Conservation (phyloP, 2,113 vertebrate genomes). For the Azemiops feae region DNA sequence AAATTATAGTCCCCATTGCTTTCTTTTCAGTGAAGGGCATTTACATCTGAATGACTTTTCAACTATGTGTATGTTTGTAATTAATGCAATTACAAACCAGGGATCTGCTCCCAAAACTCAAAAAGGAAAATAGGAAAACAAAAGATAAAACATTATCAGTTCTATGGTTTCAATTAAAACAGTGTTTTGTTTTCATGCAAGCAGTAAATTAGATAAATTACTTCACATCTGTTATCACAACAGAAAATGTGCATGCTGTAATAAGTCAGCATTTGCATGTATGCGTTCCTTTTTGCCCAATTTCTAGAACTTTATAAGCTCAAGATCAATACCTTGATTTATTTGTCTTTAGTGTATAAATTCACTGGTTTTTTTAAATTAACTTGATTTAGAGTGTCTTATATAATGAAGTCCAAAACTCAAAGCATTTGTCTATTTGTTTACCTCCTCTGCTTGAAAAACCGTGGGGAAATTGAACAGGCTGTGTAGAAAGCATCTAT, state of each 20-base stretch:
- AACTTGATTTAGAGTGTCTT: slow-evolving; percentile 11
- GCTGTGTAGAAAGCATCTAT: neutral
- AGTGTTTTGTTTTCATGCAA: slow-evolving; percentile 44
- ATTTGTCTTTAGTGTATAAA: slow-evolving; percentile 22
- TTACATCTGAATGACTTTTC: slow-evolving; percentile 67
- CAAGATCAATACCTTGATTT: slow-evolving; percentile 45
- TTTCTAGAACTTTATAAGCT: slow-evolving; percentile 33
- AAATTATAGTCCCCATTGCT: slow-evolving; percentile 60
- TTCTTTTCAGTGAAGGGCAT: slow-evolving; percentile 63
- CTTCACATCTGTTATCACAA: slow-evolving; percentile 61
- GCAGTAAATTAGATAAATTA: slow-evolving; percentile 62
- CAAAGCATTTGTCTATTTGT: slow-evolving; percentile 6
- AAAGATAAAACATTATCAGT: slow-evolving; percentile 54
- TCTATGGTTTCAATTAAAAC: slow-evolving; percentile 65
- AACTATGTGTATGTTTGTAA: slow-evolving; percentile 60
- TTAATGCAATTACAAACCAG: slow-evolving; percentile 65
- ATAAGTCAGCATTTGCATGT: slow-evolving; percentile 44
- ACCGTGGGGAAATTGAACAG: neutral
- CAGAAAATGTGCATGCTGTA: slow-evolving; percentile 56
- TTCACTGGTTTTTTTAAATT: slow-evolving; percentile 6
- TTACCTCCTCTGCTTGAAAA: neutral
- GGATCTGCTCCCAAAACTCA: slow-evolving; percentile 58
- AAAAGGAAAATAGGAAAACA: slow-evolving; percentile 43
- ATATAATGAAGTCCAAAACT: neutral
- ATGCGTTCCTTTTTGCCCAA: slow-evolving; percentile 44